Conservation (phyloP, 2,113 vertebrate genomes). For the Trinectes maculatus region DNA sequence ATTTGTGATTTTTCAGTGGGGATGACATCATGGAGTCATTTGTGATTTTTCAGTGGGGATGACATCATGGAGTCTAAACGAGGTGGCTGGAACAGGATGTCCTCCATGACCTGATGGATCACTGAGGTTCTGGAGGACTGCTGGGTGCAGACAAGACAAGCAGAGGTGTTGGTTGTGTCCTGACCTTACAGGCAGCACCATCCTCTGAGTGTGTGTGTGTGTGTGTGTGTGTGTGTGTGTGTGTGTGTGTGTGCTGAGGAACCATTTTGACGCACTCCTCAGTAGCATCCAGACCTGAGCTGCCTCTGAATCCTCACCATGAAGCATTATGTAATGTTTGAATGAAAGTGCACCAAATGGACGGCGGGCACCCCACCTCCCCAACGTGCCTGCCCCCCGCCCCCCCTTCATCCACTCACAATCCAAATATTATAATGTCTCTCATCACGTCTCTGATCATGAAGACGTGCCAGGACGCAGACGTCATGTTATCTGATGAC, state of each 20-base stretch:
- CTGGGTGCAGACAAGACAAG: neutral
- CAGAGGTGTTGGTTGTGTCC: slow-evolving; percentile 6
- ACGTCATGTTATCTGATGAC: too few species aligned
- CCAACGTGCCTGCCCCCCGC: slow-evolving; percentile 16
- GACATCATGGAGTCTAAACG: slow-evolving; percentile 31
- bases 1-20: neutral
- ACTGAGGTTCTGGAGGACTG: neutral
- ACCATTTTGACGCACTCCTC: slow-evolving; percentile 73
- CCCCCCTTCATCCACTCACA: neutral
- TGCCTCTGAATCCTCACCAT: slow-evolving; percentile 10
- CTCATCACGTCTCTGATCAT: neutral
- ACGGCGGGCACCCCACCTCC: neutral
- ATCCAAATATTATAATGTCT: neutral
- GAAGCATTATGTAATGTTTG: slow-evolving; percentile 26
- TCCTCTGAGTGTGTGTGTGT: too few species aligned
- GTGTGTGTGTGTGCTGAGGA: too few species aligned
- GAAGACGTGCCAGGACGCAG: too few species aligned
- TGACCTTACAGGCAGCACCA: neutral
- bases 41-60: slow-evolving; percentile 8
- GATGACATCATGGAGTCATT: too few species aligned
- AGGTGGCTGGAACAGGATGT: slow-evolving; percentile 35
- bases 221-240: too few species aligned
- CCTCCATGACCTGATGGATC: slow-evolving; percentile 39
- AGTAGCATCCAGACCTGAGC: slow-evolving; percentile 21
- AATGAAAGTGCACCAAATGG: slow-evolving; percentile 42